Evolutionary conservation across 2,888 invertebrate genomes (phyloP).

Genomic region (Phortica magna): DNA sequence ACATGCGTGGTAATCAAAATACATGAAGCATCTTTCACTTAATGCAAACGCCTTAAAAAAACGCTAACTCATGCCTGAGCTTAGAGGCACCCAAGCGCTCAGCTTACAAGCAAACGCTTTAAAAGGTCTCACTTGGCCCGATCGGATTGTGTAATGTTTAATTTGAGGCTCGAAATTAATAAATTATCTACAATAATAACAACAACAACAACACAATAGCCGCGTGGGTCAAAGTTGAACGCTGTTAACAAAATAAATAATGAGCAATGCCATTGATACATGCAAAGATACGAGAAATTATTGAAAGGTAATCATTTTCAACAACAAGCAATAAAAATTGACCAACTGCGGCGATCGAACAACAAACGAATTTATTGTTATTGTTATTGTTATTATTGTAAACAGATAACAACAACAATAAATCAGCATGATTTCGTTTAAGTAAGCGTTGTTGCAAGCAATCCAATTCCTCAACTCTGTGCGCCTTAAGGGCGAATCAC

Average conservation of each 20-base stretch:
- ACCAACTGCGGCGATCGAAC: neutral
- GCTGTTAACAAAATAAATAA: neutral
- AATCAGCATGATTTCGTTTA: neutral
- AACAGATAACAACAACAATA: too few relatives aligned
- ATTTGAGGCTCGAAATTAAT: neutral
- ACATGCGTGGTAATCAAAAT: neutral
- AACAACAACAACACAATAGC: neutral
- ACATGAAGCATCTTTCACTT: neutral
- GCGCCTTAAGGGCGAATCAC: neutral
- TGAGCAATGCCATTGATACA: neutral
- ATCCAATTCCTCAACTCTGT: too few relatives aligned
- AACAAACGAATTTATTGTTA: neutral
- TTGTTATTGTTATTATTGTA: too few relatives aligned
- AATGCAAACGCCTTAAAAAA: neutral
- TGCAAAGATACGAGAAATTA: neutral
- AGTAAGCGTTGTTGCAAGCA: too few relatives aligned
- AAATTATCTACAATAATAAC: neutral
- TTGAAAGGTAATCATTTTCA: neutral
- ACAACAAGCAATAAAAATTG: neutral
- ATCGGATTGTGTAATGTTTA: too few relatives aligned
- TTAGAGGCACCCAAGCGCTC: too few relatives aligned
- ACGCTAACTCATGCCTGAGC: neutral
- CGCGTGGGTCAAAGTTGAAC: slow-evolving; percentile 16
- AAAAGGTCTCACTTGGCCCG: neutral
- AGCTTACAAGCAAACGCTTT: neutral